Base-by-base conservation (phyloP, 2,888 invertebrate genomes). In the Poecilus cupreus region DNA sequence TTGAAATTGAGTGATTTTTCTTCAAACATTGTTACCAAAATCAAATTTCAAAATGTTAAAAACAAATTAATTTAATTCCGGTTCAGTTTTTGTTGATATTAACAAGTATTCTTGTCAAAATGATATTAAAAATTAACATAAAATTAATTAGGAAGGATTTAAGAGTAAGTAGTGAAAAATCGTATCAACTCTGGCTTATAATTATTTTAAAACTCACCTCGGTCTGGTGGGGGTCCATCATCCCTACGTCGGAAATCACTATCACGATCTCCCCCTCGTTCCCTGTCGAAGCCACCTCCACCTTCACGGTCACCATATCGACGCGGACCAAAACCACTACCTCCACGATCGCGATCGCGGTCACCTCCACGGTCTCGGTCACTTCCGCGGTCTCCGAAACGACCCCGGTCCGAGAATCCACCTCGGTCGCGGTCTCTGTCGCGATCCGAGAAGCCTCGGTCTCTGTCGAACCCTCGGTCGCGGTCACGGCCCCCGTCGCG, bases 401-500 rank as follows among this genome's bases (percentile, higher is more conserved):
- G 72, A 22, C 81, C 85, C 11, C 83, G 85, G 16, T 85, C 81
- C 83, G 46, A 54, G 78, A 49, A 84, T 11, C 87, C 83, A 3
- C 87, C 85, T 39, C 88, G 85, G 20, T 85, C 85, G 79, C 87
- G 85, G 18, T 85, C 85, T 78, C 87, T 85, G 46, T 82, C 83
- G 26, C 84, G 37, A 13, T 75, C 54, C 82, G 78, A 43, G 68
- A 37, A 20, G 13, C 80, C 80, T 37, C 89, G 84, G 57, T 85
- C 86, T 10, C 86, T 83, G 18, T 83, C 83, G 5, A 70, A 70
- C 18, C 82, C 85, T 16, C 85, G 83, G 76, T 83, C 84, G 3
- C 82, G 18, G 11, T 90, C 90, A 13, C 90, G 88, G n/a, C 85
- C 85, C 18, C 85, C 83, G 76, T 83, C 84, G 3, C 82, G 18